A percentile compares a stretch with the other conserved stretches of the same genome.
Evolutionary conservation across 2,113 vertebrate genomes (phyloP).

Genomic region (Stomatorhinus ivindoensis): DNA sequence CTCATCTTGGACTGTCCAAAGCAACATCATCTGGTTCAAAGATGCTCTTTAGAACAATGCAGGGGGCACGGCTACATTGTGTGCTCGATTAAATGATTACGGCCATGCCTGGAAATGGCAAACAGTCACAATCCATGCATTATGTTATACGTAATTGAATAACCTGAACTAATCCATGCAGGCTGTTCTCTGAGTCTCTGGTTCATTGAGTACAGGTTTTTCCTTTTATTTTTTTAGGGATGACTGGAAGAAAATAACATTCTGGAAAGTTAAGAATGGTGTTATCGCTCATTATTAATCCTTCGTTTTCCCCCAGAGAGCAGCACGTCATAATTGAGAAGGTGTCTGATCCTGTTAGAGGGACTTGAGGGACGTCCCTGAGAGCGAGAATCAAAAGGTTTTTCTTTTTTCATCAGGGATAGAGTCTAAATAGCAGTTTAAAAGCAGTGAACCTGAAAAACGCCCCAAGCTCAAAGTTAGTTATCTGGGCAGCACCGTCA

Average conservation of each 20-base stretch:
- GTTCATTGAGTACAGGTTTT: constrained; percentile 4
- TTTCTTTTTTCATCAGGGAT: constrained; percentile 4
- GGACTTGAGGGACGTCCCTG: not conserved
- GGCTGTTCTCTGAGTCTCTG: not conserved
- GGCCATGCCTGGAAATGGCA: not conserved
- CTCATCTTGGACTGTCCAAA: not conserved
- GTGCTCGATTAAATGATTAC: not conserved
- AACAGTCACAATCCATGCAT: constrained; percentile 4
- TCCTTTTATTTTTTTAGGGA: not conserved
- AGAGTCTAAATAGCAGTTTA: not conserved
- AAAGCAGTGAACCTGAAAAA: constrained; percentile 1
- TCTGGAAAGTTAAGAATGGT: not conserved
- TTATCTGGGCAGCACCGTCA: not conserved
- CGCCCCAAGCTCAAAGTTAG: not conserved
- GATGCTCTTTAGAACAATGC: constrained; percentile 3
- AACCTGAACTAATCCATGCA: constrained; percentile 6
- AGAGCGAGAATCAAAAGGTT: constrained; percentile 1
- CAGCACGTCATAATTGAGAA: not conserved
- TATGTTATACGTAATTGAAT: constrained; percentile 12
- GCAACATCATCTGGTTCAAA: not conserved
- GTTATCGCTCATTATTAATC: not conserved
- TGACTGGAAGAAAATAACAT: not conserved
- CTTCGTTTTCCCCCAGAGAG: constrained; percentile 9
- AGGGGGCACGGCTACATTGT: not conserved
- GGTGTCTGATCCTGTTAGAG: constrained; percentile 3